Percentiles rank a stretch among this genome's conserved stretches.
Evolutionary conservation across 30 jellyfish, hydroid and myxozoan species (phyloP).

Genomic region (Aurelia sp.): DNA sequence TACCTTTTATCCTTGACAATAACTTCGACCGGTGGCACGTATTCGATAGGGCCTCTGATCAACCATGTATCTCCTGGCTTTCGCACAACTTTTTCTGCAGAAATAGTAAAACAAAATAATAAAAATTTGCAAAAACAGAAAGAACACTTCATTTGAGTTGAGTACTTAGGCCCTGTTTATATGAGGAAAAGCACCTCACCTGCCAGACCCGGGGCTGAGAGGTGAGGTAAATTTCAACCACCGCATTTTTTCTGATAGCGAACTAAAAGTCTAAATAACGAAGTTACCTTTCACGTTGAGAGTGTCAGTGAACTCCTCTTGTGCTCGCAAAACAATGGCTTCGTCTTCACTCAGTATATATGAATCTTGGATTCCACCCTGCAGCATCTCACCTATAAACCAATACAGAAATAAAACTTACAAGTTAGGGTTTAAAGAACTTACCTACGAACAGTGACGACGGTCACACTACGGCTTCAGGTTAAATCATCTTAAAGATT

Average conservation of each 20-base stretch:
- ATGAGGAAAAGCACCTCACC: no score
- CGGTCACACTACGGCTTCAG: background rate
- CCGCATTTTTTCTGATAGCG: no score
- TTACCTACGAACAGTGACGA: background rate
- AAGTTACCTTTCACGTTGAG: slow-evolving; percentile 9
- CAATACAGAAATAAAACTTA: background rate
- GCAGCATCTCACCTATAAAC: slow-evolving; percentile 77
- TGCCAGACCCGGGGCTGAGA: no score
- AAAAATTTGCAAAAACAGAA: background rate
- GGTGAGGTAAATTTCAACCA: no score
- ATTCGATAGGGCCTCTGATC: slow-evolving; percentile 88
- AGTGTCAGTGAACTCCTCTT: slow-evolving; percentile 68
- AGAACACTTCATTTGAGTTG: background rate
- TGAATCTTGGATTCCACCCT: slow-evolving; percentile 81
- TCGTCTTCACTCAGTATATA: slow-evolving; percentile 85
- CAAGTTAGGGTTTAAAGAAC: background rate
- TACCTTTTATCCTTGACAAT: slow-evolving; percentile 82
- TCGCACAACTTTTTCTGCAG: slow-evolving; percentile 27
- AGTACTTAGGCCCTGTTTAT: no score
- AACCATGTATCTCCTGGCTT: slow-evolving; percentile 95
- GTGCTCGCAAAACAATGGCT: slow-evolving; percentile 87
- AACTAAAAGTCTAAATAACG: background rate
- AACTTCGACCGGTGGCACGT: slow-evolving; percentile 91
- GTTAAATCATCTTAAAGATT: no score
- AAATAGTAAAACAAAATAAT: background rate